Evolutionary conservation across 1,140 invertebrate species (phyloP).

Genomic region (Drosophila mayri): DNA sequence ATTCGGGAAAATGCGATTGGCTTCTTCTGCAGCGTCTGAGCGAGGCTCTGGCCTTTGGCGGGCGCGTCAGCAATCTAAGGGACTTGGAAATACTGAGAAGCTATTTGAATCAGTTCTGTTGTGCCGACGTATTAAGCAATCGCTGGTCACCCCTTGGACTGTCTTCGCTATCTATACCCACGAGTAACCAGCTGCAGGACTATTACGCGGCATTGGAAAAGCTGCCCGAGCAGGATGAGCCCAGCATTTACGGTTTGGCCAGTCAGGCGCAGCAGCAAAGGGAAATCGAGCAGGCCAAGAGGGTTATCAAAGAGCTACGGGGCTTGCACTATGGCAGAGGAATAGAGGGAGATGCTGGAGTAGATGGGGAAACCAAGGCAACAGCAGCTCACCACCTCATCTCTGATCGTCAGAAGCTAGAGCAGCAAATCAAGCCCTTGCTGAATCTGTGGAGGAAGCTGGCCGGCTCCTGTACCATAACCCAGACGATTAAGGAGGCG

Average conservation of each 20-base stretch:
- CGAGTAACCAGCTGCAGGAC: slow-evolving; percentile 87
- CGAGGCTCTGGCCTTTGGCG: slow-evolving; percentile 94
- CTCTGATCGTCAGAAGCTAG: slow-evolving; percentile 79
- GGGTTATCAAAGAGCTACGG: slow-evolving; percentile 70
- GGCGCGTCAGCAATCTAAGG: slow-evolving; percentile 92
- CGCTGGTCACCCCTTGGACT: slow-evolving; percentile 87
- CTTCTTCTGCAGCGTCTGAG: slow-evolving; percentile 92
- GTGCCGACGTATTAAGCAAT: slow-evolving; percentile 87
- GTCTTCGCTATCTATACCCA: slow-evolving; percentile 85
- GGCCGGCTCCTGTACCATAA: slow-evolving; percentile 84
- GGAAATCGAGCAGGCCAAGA: slow-evolving; percentile 64
- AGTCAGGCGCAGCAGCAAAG: slow-evolving; percentile 72
- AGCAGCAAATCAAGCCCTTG: slow-evolving; percentile 88
- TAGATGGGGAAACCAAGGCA: not conserved
- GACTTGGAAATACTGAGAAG: slow-evolving; percentile 91
- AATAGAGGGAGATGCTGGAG: not conserved
- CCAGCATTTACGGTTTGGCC: slow-evolving; percentile 91
- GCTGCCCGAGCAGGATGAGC: slow-evolving; percentile 89
- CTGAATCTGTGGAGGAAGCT: slow-evolving; percentile 92
- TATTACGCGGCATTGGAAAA: slow-evolving; percentile 87
- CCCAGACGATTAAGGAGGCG: slow-evolving; percentile 48
- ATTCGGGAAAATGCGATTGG: slow-evolving; percentile 87
- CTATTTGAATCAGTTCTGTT: slow-evolving; percentile 92
- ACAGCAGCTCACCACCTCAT: not conserved
- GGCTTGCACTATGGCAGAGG: slow-evolving; percentile 64